Evolutionary conservation across 1,140 invertebrate genomes (phyloP), one percentile per base, ranked within the genome.

Genomic region (Bathynomus jamesi): DNA sequence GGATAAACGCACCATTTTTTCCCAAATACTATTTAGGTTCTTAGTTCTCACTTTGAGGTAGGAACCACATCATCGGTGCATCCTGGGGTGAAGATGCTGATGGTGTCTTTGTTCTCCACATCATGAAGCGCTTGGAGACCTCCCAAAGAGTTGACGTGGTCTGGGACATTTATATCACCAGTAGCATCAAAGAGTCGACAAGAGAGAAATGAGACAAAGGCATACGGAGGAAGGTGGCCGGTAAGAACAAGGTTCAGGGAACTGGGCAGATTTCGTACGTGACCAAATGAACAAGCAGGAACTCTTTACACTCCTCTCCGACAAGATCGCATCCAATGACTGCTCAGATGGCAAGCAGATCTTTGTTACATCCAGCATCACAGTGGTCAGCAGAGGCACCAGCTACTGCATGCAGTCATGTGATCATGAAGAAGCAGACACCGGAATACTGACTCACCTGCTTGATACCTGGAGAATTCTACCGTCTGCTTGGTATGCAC

Each of bases 371-470:
- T 24, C 63, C 27, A 61, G 65, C 10, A 69, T 3, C 8, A 28
- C 10, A 4, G 60, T 64, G 25, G 24, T 61, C 46, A 8, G 24
- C 21, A 25, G 4, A 24, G 46, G 46, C n/a, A 61, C 40, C 24
- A 17, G 32, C 62, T n/a, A 65, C 21, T 13, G 28, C 40, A 24
- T 71, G 24, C 69, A 29, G 28, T 40, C 68, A 5, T 69, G 63
- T 61, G 63, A 71, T 30, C 69, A 65, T 71, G 30, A 40, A 65
- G 62, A 71, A 27, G 70, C 63, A 4, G 32, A 66, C 62, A 69
- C 65, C 8, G 68, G 64, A 40, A 28, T 2, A 27, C 1, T 71
- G 27, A 31, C 66, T 4, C 69, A 66, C 53, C 5, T 64, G 11
- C 60, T 53, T 67, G 65, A 72, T 68, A 65, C 65, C 0, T 62